A percentile compares a stretch with the other conserved stretches of the same genome.
Evolutionary conservation across 2,113 vertebrate species (phyloP).

Genomic region (Taxidea taxus): DNA sequence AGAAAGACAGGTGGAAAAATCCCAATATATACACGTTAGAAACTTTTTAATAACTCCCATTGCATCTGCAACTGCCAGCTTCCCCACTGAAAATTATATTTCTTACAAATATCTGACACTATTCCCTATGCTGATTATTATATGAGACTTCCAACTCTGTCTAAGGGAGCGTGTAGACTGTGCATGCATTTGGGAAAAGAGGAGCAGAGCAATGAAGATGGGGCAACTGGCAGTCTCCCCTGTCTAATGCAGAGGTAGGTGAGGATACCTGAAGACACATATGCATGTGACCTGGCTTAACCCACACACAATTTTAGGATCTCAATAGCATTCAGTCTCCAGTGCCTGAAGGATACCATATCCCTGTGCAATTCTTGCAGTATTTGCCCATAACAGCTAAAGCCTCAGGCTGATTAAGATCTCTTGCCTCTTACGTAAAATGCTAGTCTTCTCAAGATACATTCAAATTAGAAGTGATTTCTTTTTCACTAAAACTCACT

Average conservation of each 20-base stretch:
- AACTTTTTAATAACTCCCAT: conserved; percentile 63
- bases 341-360: neutral
- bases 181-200: neutral
- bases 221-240: neutral
- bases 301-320: neutral
- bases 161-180: neutral
- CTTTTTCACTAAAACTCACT: neutral
- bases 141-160: neutral
- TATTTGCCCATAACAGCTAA: neutral
- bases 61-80: neutral
- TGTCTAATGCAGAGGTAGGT: conserved; percentile 42
- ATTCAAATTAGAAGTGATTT: neutral
- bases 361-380: neutral
- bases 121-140: conserved; percentile 30
- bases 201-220: neutral
- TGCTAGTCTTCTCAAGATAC: neutral
- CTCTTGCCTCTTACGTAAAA: neutral
- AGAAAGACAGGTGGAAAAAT: neutral
- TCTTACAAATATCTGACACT: neutral
- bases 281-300: neutral
- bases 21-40: neutral
- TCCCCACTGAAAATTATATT: neutral
- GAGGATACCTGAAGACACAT: neutral
- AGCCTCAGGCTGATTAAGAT: neutral
- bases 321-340: neutral